Conservation (phyloP, 2,113 vertebrate species). For the Pithys albifrons region DNA sequence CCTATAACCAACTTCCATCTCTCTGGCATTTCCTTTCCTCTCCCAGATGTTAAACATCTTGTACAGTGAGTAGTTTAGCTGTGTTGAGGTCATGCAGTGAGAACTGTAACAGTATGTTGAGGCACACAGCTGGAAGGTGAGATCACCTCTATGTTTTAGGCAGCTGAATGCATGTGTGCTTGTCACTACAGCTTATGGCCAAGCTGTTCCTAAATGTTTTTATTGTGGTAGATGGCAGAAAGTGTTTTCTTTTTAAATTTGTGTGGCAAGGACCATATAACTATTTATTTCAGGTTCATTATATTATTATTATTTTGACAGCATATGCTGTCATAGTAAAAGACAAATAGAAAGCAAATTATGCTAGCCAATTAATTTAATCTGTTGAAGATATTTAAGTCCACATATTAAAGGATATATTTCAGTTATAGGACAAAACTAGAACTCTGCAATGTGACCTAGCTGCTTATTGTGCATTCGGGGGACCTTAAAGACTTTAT, state of each 20-base stretch:
- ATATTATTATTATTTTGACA: neutral
- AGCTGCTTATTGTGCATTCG: neutral
- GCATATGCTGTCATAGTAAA: neutral
- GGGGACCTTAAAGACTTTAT: neutral
- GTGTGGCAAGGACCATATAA: neutral
- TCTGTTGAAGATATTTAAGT: neutral
- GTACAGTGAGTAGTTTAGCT: neutral
- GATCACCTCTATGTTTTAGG: neutral
- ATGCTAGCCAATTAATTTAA: neutral
- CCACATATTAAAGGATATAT: neutral
- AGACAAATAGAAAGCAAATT: neutral
- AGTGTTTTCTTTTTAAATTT: neutral
- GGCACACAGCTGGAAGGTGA: neutral
- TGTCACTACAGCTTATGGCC: neutral
- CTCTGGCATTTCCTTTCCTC: neutral
- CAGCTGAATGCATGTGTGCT: neutral
- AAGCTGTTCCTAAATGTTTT: neutral
- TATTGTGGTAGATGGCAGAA: neutral
- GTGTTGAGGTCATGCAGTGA: neutral
- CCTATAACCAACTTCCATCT: neutral
- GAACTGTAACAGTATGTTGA: neutral
- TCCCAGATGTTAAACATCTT: neutral
- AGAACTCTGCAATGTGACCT: neutral
- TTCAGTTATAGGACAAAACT: neutral
- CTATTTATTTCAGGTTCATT: neutral